A percentile compares a stretch with the other conserved stretches of the same genome.
phyloP scores from a whole-genome alignment of 2,888 invertebrate species.

The Drosophila diplacantha region DNA sequence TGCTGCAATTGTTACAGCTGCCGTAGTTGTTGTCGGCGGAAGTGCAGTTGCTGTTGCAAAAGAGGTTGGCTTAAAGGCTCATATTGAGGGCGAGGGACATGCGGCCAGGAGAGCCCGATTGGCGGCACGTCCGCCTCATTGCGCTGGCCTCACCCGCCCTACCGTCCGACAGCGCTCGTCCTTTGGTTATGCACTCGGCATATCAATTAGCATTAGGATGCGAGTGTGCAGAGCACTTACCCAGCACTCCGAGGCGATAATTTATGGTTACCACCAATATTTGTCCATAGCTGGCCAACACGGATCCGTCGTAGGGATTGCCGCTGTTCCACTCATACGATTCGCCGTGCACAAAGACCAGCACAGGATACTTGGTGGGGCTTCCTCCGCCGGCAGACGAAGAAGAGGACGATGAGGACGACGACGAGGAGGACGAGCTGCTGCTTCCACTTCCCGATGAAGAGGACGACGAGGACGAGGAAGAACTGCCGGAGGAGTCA shows the following conservation, averaged over 20 bases:
- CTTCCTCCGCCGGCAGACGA: conserved; percentile 72
- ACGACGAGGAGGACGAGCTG: conserved; percentile 76
- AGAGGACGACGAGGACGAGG: conserved; percentile 26
- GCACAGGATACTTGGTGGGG: conserved; percentile 86
- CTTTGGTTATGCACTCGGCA: conserved; percentile 49
- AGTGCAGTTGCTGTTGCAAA: conserved; percentile 46
- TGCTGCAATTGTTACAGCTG: conserved; percentile 35
- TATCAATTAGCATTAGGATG: conserved; percentile 64
- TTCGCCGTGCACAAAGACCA: conserved; percentile 96
- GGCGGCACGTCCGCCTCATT: conserved; percentile 48
- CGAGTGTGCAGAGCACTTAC: conserved; percentile 79
- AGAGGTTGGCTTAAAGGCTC: conserved; percentile 42
- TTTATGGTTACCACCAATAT: conserved; percentile 93
- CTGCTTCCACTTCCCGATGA: conserved; percentile 45
- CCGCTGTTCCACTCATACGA: conserved; percentile 99
- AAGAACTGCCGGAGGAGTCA: conserved; percentile 64
- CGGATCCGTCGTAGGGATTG: conserved; percentile 97
- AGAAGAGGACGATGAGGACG: conserved; percentile 79
- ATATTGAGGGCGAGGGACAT: background rate
- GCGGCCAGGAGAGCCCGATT: conserved; percentile 1
- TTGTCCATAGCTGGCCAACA: conserved; percentile 94
- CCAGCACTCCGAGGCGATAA: conserved; percentile 88
- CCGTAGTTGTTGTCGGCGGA: conserved; percentile 44
- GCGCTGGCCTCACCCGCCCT: conserved; percentile 36
- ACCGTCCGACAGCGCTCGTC: conserved; percentile 7